phyloP scores from a whole-genome alignment of 92 coral and sea anemone genomes.

The Porites rus region DNA sequence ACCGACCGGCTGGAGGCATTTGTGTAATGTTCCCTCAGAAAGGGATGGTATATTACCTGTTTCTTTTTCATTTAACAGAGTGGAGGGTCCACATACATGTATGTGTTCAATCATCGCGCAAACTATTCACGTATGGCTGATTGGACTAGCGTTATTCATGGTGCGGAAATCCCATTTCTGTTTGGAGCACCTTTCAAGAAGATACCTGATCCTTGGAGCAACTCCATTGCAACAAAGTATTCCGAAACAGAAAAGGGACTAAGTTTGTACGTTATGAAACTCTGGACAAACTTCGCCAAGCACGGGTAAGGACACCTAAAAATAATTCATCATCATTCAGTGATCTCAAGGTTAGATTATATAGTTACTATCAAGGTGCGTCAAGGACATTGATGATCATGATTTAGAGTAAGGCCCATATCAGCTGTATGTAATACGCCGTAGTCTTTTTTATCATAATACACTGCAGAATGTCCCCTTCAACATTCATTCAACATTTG shows the following conservation, averaged over 20 bases:
- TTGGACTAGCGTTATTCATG: constrained; percentile 18
- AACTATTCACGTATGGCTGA: constrained; percentile 1
- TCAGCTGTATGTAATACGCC: no score
- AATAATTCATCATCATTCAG: no score
- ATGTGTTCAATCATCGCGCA: constrained; percentile 47
- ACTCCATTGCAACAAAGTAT: neutral
- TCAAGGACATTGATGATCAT: no score
- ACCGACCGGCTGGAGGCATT: no score
- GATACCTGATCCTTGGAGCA: neutral
- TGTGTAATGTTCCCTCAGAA: neutral
- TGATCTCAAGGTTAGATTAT: no score
- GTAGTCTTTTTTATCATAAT: no score
- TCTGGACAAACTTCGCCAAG: constrained; percentile 89
- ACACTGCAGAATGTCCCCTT: no score
- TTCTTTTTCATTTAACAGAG: constrained; percentile 1
- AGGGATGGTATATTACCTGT: neutral
- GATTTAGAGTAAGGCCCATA: no score
- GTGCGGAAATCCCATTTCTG: constrained; percentile 12
- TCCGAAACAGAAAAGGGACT: neutral
- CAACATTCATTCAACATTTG: no score
- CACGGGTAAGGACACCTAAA: constrained; percentile 67
- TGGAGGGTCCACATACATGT: constrained; percentile 34
- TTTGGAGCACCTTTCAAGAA: constrained; percentile 19
- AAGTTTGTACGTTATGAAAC: constrained; percentile 54
- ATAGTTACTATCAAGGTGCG: no score